Evolutionary conservation across 2,113 vertebrate genomes (phyloP), one percentile per base, ranked within the genome.

Genomic region (Caranx melampygus): DNA sequence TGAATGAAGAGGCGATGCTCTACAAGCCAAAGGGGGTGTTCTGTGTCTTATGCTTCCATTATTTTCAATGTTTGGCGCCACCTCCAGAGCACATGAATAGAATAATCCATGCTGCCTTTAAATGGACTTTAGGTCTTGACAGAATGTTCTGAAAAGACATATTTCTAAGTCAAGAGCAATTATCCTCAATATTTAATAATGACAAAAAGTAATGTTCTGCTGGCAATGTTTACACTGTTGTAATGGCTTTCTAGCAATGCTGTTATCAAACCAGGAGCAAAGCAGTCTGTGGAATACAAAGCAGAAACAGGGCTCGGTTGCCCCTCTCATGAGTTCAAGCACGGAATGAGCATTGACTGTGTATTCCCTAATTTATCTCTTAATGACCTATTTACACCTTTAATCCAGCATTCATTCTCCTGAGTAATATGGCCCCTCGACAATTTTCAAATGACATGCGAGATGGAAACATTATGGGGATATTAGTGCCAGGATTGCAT

Each of bases 341-440:
- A 87, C 59, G 1, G 61, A 72, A 89, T 73, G 62, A 87, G 81
- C 77, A 82, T 72, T 55, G 73, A 78, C 71, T 69, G 63, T 42
- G 33, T 57, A 73, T 83, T 75, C 74, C 65, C 75, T 88, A 78
- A 91, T 90, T 84, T 52, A 45, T 89, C 74, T 74, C 63, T 45
- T 90, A 93, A 93, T 88, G 86, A 86, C 84, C 79, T 80, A 86
- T 89, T 92, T 89, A 87, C 86, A 91, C 84, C 87, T 87, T 78
- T 90, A 83, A 90, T 91, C 84, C 86, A 65, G 58, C 71, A 1
- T 81, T 63, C 16, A 66, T 75, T 83, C 77, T 67, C 81, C 49
- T 21, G 64, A 70, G 82, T 63, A 58, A 70, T 57, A 15, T 34
- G 34, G 66, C 57, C 49, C 45, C 34, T 75, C 4, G 14, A 54